Conservation (phyloP, 2,113 vertebrate species). For the Glareola pratincola region DNA sequence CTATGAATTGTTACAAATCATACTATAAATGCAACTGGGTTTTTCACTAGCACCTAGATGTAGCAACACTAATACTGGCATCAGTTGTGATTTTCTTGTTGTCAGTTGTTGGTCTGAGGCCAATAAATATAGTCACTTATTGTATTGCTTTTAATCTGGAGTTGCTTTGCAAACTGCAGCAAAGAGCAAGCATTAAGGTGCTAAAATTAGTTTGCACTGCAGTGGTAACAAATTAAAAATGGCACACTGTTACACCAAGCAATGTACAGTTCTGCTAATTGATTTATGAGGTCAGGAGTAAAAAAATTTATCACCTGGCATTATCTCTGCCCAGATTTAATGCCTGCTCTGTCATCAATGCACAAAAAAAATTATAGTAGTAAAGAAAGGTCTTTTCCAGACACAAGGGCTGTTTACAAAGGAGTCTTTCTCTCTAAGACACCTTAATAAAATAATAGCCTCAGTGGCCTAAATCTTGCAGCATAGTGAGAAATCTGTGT, state of each 20-base stretch:
- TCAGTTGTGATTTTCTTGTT: conserved; percentile 15
- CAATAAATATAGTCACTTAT: background rate
- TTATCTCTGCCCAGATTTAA: conserved; percentile 27
- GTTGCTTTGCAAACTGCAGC: background rate
- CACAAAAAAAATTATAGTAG: background rate
- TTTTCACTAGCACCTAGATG: background rate
- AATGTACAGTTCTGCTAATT: background rate
- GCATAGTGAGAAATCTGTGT: background rate
- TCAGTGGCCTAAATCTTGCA: background rate
- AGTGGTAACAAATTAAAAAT: conserved; percentile 32
- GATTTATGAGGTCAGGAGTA: conserved; percentile 44
- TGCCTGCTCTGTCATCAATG: conserved; percentile 4
- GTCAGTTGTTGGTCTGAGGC: background rate
- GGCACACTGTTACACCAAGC: background rate
- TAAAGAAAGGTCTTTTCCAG: background rate
- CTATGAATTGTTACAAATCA: background rate
- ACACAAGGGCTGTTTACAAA: conserved; percentile 9
- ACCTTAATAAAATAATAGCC: background rate
- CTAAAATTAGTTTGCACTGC: conserved; percentile 44
- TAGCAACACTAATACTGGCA: background rate
- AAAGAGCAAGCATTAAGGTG: background rate
- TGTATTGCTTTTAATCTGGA: background rate
- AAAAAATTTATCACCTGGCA: conserved; percentile 40
- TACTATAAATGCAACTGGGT: background rate
- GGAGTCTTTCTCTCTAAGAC: background rate